Percentiles rank a stretch among this genome's conserved stretches.
Conservation (phyloP, 2,113 vertebrate species). For the Nothocercus nigrocapillus region DNA sequence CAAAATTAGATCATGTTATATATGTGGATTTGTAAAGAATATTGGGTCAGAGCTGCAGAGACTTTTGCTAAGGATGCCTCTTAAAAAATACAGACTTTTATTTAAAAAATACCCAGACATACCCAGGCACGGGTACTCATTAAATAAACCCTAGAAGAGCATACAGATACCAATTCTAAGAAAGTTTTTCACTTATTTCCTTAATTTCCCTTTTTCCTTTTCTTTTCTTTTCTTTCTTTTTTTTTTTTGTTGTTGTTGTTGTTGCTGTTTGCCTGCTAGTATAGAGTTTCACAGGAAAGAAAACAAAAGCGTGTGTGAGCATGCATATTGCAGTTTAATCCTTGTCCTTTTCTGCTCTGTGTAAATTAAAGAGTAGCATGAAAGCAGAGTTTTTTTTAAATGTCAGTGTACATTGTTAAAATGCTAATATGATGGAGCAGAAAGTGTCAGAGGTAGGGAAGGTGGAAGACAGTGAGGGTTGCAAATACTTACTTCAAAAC, state of each 20-base stretch:
- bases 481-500: neutral
- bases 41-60: neutral
- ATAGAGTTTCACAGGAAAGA: neutral
- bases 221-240: neutral
- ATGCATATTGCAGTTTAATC: neutral
- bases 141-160: neutral
- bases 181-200: neutral
- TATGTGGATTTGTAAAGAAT: neutral
- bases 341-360: neutral
- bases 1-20: neutral
- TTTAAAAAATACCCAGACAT: neutral
- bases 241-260: no score
- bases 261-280: neutral
- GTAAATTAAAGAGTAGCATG: neutral
- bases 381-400: neutral
- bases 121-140: neutral
- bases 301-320: neutral
- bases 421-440: slow-evolving; percentile 10
- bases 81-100: neutral
- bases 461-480: neutral
- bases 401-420: slow-evolving; percentile 22
- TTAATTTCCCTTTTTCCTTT: neutral
- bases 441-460: neutral
- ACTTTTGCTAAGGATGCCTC: neutral
- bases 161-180: neutral